These are phyloP conservation scores for Catagonus wagneri DNA, from an alignment of 2,113 vertebrate genomes.

Conservation along the genomic window DNA sequence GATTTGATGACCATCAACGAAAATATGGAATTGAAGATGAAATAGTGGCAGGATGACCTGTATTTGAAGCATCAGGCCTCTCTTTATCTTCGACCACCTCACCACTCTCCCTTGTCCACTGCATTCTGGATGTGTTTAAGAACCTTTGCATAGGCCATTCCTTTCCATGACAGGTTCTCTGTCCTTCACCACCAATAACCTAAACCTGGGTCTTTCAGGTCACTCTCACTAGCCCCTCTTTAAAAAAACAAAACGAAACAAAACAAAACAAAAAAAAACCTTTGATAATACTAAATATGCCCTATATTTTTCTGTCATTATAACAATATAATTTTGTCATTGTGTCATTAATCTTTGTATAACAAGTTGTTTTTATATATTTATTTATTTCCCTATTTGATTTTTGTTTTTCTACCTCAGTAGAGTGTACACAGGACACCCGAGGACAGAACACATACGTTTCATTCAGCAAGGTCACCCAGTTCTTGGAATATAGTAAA, in stretches of 20 bases:
- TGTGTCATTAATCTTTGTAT: not conserved
- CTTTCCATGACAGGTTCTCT: not conserved
- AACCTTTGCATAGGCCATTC: not conserved
- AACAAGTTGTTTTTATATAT: not conserved
- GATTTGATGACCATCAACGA: not conserved
- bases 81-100: not conserved
- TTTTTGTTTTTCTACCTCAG: constrained; percentile 2
- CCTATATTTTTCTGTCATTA: not conserved
- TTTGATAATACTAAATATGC: not conserved
- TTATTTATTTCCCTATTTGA: not conserved
- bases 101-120: not conserved
- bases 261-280: not conserved
- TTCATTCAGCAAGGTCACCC: not conserved
- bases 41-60: not conserved
- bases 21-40: not conserved
- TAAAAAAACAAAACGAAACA: not conserved
- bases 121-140: not conserved
- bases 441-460: not conserved
- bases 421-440: not conserved
- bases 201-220: not conserved
- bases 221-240: not conserved
- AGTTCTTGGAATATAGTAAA: not conserved
- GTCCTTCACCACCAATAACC: fast-evolving
- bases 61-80: not conserved
- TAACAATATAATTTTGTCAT: not conserved